Base-by-base conservation (phyloP, 2,797 vertebrate species). In the Mus minutoides region DNA sequence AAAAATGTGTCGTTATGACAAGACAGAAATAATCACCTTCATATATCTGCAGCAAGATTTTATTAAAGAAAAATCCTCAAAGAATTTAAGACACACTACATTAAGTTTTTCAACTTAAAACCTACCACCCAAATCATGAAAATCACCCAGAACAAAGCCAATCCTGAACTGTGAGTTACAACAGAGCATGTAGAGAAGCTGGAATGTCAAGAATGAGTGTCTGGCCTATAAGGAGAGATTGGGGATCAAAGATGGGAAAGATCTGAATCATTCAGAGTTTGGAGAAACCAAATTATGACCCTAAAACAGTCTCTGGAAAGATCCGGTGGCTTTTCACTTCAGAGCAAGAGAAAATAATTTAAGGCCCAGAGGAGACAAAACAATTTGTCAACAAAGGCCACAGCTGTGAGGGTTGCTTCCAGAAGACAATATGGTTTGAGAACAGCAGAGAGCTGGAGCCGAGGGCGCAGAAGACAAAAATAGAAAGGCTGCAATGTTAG, bases 321-420 rank as follows among this genome's bases (percentile, higher is more conserved):
- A 75, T n/a, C 89, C 40, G 69, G 56, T 86, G 79, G 94, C 67
- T 94, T 94, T 92, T 94, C 17, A 94, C 86, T 96, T 95, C 86
- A 84, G 92, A 96, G 85, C 60, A 94, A 91, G 76, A 94, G 79
- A 95, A 96, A 88, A 80, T 86, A 93, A 95, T 52, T 87, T 75
- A 95, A 93, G 95, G 76, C 93, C 49, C 95, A 94, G 79, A 97
- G 88, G 97, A 95, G 94, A 95, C 84, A 91, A 96, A 96, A 97
- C 52, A 58, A 78, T 95, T 91, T 96, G 96, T 95, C 87, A 95
- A 78, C 75, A 96, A 83, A 96, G 52, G 52, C 64, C 91, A 80
- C 52, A 92, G 91, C 91, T 96, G 89, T 69, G 71, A 87, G 85
- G 13, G 78, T 79, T 82, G 90, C 58, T 69, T 96, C 78, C 83